phyloP scores from a whole-genome alignment of 2,797 vertebrate genomes.

The Falco naumanni region DNA sequence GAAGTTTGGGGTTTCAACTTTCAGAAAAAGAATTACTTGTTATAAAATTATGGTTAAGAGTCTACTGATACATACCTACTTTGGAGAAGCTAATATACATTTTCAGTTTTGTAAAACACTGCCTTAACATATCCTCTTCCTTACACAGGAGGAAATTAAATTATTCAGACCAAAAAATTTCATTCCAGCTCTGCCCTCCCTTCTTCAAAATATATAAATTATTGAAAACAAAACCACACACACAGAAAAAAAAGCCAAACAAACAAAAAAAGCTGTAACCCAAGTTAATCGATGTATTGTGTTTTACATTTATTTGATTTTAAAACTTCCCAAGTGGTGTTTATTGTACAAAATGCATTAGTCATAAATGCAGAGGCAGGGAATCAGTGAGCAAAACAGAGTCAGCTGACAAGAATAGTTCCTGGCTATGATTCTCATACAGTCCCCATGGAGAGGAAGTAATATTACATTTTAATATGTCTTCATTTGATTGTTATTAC shows the following conservation, averaged over 20 bases:
- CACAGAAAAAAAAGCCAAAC: neutral
- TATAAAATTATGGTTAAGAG: neutral
- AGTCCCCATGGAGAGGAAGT: constrained; percentile 71
- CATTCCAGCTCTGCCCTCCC: neutral
- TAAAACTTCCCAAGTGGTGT: constrained; percentile 23
- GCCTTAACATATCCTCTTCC: neutral
- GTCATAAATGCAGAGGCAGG: constrained; percentile 49
- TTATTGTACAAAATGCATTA: constrained; percentile 28
- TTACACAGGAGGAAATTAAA: neutral
- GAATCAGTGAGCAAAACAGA: constrained; percentile 39
- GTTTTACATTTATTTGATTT: constrained; percentile 40
- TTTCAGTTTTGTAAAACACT: neutral
- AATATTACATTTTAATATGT: constrained; percentile 73
- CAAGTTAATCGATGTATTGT: neutral
- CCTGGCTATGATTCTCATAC: constrained; percentile 69
- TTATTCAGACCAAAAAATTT: neutral
- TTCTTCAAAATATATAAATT: neutral
- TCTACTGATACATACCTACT: neutral
- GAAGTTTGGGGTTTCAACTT: neutral
- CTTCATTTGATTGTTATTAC: constrained; percentile 73
- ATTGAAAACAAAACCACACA: neutral
- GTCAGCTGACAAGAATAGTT: constrained; percentile 62
- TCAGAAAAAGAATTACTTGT: neutral
- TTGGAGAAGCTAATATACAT: neutral
- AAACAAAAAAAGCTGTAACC: neutral